Percentiles rank a stretch among this genome's conserved stretches.
phyloP scores from a whole-genome alignment of 2,888 invertebrate genomes.

The Stenodema calcarata region DNA sequence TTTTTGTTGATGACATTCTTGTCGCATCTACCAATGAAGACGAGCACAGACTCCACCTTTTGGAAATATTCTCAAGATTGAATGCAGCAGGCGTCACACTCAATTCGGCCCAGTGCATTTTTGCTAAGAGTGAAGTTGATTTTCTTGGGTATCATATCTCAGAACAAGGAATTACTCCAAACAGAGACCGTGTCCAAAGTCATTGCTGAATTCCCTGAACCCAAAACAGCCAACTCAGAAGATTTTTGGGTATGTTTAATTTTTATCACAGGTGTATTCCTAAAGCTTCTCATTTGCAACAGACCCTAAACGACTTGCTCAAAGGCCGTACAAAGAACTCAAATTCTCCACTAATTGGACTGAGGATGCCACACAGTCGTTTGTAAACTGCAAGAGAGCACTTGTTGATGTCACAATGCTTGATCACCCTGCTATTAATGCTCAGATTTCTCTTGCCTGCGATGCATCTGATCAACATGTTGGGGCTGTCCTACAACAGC shows the following conservation, averaged over 20 bases:
- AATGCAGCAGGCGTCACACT: neutral
- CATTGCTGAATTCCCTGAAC: neutral
- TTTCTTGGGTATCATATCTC: neutral
- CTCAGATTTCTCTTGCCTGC: neutral
- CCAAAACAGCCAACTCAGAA: neutral
- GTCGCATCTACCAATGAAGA: neutral
- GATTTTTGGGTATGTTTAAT: neutral
- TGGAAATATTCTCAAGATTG: neutral
- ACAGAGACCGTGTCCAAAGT: neutral
- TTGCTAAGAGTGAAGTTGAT: neutral
- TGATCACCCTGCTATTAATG: neutral
- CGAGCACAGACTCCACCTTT: neutral
- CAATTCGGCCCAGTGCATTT: neutral
- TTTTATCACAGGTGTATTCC: neutral
- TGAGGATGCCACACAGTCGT: neutral
- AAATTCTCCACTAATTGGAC: neutral
- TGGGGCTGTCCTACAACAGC: neutral
- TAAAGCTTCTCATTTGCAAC: neutral
- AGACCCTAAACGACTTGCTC: neutral
- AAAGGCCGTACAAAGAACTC: neutral
- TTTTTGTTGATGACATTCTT: neutral
- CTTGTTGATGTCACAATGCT: neutral
- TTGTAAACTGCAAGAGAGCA: neutral
- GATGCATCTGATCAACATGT: neutral
- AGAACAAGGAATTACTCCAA: neutral